These are phyloP conservation scores for Erpobdella octoculata DNA, from an alignment of 2,888 invertebrate genomes.

Conservation along the genomic window DNA sequence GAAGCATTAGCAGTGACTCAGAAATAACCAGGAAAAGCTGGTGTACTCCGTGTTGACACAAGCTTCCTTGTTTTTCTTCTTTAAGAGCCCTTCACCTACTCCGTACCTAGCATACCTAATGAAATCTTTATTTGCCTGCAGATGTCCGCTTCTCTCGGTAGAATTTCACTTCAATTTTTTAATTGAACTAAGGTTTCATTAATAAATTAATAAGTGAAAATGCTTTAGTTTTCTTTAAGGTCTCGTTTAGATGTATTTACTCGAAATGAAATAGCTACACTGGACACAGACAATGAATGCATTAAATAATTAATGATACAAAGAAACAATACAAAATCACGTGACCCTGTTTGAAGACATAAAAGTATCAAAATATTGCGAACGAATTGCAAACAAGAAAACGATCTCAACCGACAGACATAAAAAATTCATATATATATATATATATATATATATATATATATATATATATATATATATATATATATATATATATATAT, in stretches of 20 bases:
- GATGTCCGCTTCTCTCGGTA: not conserved
- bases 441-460: not conserved
- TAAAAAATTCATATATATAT: not conserved
- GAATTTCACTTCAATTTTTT: no score
- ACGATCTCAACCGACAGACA: no score
- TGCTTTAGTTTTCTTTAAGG: not conserved
- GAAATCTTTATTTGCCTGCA: not conserved
- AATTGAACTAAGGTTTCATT: not conserved
- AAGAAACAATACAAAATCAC: not conserved
- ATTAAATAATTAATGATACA: no score
- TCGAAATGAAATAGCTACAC: not conserved
- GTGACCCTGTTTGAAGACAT: not conserved
- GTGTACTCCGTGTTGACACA: not conserved
- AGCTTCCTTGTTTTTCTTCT: not conserved
- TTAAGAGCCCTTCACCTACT: not conserved
- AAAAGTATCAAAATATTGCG: constrained; percentile 4
- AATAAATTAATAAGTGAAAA: not conserved
- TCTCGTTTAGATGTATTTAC: not conserved
- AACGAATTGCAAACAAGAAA: no score
- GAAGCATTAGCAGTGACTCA: no score
- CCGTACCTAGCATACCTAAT: not conserved
- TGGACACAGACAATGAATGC: no score
- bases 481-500: not conserved
- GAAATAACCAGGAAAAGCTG: no score
- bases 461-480: not conserved